A percentile compares a stretch with the other conserved stretches of the same genome.
These are phyloP conservation scores for Aphelenchoides fujianensis DNA, from an alignment of 1,140 invertebrate genomes.

Conservation along the genomic window DNA sequence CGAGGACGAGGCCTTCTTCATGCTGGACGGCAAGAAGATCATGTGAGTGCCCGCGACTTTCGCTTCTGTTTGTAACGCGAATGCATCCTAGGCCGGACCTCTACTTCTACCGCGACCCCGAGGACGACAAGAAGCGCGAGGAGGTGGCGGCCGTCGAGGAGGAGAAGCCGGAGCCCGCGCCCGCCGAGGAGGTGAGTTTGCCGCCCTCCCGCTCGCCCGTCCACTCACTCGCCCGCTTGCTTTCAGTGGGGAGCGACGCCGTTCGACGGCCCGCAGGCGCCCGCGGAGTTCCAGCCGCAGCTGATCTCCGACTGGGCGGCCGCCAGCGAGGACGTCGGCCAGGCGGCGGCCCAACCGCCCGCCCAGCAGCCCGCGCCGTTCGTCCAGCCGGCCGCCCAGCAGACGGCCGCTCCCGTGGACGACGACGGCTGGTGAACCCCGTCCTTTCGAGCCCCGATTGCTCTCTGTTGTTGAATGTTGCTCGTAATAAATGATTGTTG, in stretches of 20 bases:
- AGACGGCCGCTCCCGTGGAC: background rate
- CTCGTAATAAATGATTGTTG: background rate
- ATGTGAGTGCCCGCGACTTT: too few relatives aligned
- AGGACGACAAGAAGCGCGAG: conserved; percentile 38
- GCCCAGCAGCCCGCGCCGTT: background rate
- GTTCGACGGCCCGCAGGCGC: conserved; percentile 26
- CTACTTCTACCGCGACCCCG: conserved; percentile 93
- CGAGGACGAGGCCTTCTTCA: conserved; percentile 31
- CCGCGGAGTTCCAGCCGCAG: conserved; percentile 34
- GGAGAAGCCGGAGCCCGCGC: conserved; percentile 9
- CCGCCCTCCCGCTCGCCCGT: conserved; percentile 5
- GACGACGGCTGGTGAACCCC: background rate
- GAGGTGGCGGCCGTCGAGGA: conserved; percentile 24
- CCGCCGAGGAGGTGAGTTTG: background rate
- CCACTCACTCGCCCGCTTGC: conserved; percentile 18
- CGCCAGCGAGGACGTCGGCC: conserved; percentile 17
- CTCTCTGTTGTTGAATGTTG: conserved; percentile 1
- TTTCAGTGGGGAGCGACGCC: background rate
- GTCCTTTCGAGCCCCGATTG: too few relatives aligned
- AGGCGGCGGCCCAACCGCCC: background rate
- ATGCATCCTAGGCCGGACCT: too few relatives aligned
- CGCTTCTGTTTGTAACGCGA: too few relatives aligned
- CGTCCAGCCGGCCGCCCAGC: background rate
- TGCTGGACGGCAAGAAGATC: conserved; percentile 68
- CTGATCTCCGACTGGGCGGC: conserved; percentile 46